A percentile compares a stretch with the other conserved stretches of the same genome.
phyloP scores from a whole-genome alignment of 2,888 invertebrate genomes.

The Drosophila trichaetosa region DNA sequence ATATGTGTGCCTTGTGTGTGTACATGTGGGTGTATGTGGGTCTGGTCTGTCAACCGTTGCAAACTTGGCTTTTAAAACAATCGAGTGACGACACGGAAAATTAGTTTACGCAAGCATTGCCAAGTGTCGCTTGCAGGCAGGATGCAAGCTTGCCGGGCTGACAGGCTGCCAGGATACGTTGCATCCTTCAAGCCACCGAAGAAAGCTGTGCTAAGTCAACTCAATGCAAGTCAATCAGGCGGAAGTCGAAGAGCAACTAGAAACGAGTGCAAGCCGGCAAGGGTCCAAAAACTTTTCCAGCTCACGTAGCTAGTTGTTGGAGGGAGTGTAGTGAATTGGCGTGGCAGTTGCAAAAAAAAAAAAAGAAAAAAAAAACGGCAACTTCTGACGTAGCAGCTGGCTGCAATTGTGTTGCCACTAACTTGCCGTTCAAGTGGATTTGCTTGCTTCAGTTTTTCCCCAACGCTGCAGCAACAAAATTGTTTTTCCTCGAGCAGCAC shows the following conservation, averaged over 20 bases:
- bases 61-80: slow-evolving; percentile 78
- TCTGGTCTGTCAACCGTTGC: slow-evolving; percentile 39
- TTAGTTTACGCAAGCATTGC: slow-evolving; percentile 79
- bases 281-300: slow-evolving; percentile 63
- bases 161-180: not conserved
- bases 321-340: slow-evolving; percentile 3
- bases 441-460: slow-evolving; percentile 55
- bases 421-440: slow-evolving; percentile 73
- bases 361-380: slow-evolving; percentile 53
- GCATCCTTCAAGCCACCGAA: slow-evolving; percentile 38
- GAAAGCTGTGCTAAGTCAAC: slow-evolving; percentile 78
- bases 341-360: slow-evolving; percentile 33
- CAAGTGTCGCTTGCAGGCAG: slow-evolving; percentile 54
- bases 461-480: slow-evolving; percentile 52
- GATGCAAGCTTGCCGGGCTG: slow-evolving; percentile 7
- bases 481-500: slow-evolving; percentile 65
- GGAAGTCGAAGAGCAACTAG: slow-evolving; percentile 65
- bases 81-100: slow-evolving; percentile 82
- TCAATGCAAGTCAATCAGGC: slow-evolving; percentile 81
- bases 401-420: slow-evolving; percentile 78
- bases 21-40: slow-evolving; percentile 17
- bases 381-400: slow-evolving; percentile 78
- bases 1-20: slow-evolving; percentile 20
- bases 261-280: slow-evolving; percentile 25
- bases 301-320: slow-evolving; percentile 38